Base-by-base conservation (phyloP, 2,888 invertebrate genomes). In the Netelia melanura region DNA sequence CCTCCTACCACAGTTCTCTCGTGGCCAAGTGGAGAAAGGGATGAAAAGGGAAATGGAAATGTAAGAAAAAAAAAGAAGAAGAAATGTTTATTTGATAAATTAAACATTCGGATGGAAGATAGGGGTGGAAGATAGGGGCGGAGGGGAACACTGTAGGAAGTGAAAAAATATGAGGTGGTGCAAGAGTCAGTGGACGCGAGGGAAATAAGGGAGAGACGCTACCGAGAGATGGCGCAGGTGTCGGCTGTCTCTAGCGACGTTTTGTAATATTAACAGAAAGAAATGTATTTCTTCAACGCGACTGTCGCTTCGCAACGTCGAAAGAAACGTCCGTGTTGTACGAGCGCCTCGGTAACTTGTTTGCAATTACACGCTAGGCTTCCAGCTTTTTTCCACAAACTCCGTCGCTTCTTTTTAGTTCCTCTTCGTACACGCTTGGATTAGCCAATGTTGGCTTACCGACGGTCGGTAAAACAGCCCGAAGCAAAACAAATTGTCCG, bases 61-160 rank as follows among this genome's bases (percentile, higher is more conserved):
- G 38, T 0, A 38, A 38, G 6, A 38, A 38, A 38, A 38, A 6
- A 38, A 38, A 38, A 38, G 56, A 68, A 56, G 38, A 88, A 88
- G 87, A 85, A 88, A 87, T 86, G 87, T 86, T 82, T 89, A 86
- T 88, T 89, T 90, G 87, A 90, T 90, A 89, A 90, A 89, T 90
- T 91, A 89, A 90, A 89, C 86, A 88, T 85, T 81, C 76, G 67
- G 80, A 61, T 44, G 21, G 56, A 17, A 25, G 38, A 21, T 54
- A 76, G 70, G 64, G 71, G 81, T 44, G 23, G 23, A 23, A 17
- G 9, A 17, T 2, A n/a, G 17, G 43, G 9, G 2, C 0, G 17
- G n/a, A 8, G 8, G 65, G 17, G 65, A 21, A 21, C 21, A n/a
- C 17, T 25, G 23, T 48, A 78, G 21, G 23, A 48, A n/a, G 48